Evolutionary conservation across 2,888 invertebrate species (phyloP).

Genomic region (Liopterus haemorrhoidalis): DNA sequence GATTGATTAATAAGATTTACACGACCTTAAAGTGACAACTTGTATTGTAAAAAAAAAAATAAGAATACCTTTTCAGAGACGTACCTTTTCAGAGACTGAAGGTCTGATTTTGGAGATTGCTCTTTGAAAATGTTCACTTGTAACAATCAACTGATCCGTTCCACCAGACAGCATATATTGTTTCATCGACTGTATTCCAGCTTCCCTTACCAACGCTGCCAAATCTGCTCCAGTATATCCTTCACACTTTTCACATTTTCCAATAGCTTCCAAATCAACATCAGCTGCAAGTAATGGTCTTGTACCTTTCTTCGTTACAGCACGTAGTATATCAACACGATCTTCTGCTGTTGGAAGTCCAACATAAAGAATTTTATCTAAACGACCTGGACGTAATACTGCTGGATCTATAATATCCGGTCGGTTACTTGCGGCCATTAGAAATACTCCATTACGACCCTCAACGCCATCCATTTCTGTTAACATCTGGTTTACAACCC

Average conservation of each 20-base stretch:
- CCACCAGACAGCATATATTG: slow-evolving; percentile 61
- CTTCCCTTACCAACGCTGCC: slow-evolving; percentile 81
- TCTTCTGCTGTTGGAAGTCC: slow-evolving; percentile 77
- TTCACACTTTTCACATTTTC: slow-evolving; percentile 58
- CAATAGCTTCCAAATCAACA: slow-evolving; percentile 68
- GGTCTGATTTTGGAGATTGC: slow-evolving; percentile 78
- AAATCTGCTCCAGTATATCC: slow-evolving; percentile 94
- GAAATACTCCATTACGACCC: slow-evolving; percentile 83
- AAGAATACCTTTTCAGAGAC: slow-evolving; percentile 14
- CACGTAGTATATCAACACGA: slow-evolving; percentile 79
- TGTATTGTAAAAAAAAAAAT: no score
- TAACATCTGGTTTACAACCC: slow-evolving; percentile 93
- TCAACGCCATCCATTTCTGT: slow-evolving; percentile 99
- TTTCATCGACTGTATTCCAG: slow-evolving; percentile 73
- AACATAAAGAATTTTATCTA: slow-evolving; percentile 86
- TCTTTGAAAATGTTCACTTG: slow-evolving; percentile 64
- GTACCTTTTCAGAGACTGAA: slow-evolving; percentile 72
- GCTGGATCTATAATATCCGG: slow-evolving; percentile 97
- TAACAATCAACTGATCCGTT: slow-evolving; percentile 49
- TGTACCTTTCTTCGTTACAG: slow-evolving; percentile 83
- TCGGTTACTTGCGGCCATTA: slow-evolving; percentile 94
- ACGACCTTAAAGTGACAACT: no score
- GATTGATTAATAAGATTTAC: no score
- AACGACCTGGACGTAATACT: slow-evolving; percentile 78
- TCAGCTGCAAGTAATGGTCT: slow-evolving; percentile 69